These are phyloP conservation scores for Acromyrmex echinatior DNA, from an alignment of 1,140 invertebrate genomes.

Conservation along the genomic window DNA sequence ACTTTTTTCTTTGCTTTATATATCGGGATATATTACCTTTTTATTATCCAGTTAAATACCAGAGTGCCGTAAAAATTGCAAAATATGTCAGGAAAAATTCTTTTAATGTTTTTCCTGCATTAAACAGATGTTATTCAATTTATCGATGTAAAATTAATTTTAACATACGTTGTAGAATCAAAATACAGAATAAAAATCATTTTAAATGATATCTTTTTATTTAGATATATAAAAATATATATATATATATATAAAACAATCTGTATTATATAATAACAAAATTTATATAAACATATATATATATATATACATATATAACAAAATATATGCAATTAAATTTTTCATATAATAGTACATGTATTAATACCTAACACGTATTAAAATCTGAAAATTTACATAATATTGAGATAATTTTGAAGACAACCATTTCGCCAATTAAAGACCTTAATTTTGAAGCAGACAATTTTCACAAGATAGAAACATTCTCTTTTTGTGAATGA, in stretches of 20 bases:
- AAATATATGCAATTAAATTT: no score
- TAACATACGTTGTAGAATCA: background rate
- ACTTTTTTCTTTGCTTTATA: background rate
- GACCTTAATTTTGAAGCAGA: background rate
- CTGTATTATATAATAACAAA: no score
- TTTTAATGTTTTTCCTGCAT: background rate
- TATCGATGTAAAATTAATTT: constrained; percentile 5
- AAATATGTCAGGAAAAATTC: background rate
- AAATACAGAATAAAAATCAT: background rate
- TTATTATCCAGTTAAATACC: background rate
- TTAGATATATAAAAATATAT: background rate
- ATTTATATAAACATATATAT: no score
- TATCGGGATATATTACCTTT: background rate
- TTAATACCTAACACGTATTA: background rate
- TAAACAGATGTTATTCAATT: background rate
- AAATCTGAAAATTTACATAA: background rate
- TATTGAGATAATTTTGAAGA: background rate
- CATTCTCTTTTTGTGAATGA: background rate
- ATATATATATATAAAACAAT: no score
- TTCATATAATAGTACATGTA: no score
- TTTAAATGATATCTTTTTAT: background rate
- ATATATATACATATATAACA: no score
- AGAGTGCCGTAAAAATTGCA: background rate
- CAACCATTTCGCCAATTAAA: background rate
- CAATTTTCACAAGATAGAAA: background rate